Percentiles rank a stretch among this genome's conserved stretches.
phyloP scores from a whole-genome alignment of 1,140 invertebrate species.

The Drosophila parvula region DNA sequence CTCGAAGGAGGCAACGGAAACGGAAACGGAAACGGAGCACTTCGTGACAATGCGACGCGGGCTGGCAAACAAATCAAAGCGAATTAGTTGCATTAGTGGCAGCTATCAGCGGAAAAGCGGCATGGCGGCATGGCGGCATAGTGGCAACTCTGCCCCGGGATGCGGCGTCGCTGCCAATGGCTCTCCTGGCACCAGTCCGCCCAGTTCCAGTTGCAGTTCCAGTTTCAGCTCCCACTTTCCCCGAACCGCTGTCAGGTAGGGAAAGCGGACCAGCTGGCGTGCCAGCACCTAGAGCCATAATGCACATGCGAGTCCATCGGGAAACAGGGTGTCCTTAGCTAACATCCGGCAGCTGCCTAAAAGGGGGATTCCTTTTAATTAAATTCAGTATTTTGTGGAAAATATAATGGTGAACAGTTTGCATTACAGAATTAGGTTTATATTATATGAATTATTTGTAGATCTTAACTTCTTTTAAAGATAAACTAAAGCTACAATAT shows the following conservation, averaged over 20 bases:
- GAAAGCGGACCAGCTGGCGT: constrained; percentile 31
- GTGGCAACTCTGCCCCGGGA: constrained; percentile 19
- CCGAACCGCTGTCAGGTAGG: constrained; percentile 21
- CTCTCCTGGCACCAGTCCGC: not conserved
- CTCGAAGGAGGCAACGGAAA: constrained; percentile 6
- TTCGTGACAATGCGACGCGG: constrained; percentile 60
- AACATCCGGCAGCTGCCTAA: not conserved
- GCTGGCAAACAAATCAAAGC: constrained; percentile 66
- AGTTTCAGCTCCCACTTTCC: constrained; percentile 9
- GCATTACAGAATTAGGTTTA: too few relatives aligned
- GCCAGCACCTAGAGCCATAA: constrained; percentile 36
- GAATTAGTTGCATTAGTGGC: constrained; percentile 68
- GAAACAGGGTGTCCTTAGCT: constrained; percentile 34
- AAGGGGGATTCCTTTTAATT: not conserved
- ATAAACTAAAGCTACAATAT: too few relatives aligned
- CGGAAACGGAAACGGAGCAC: constrained; percentile 40
- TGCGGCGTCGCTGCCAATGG: constrained; percentile 41
- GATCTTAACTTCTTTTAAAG: too few relatives aligned
- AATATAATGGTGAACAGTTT: too few relatives aligned
- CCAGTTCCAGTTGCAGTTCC: not conserved
- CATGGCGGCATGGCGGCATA: constrained; percentile 1
- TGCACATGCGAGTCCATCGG: constrained; percentile 39
- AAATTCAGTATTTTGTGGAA: too few relatives aligned
- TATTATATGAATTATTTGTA: too few relatives aligned
- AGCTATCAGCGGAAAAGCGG: constrained; percentile 52